These are phyloP conservation scores for Drosophila mayaguana DNA, from an alignment of 2,888 invertebrate species.

Conservation along the genomic window DNA sequence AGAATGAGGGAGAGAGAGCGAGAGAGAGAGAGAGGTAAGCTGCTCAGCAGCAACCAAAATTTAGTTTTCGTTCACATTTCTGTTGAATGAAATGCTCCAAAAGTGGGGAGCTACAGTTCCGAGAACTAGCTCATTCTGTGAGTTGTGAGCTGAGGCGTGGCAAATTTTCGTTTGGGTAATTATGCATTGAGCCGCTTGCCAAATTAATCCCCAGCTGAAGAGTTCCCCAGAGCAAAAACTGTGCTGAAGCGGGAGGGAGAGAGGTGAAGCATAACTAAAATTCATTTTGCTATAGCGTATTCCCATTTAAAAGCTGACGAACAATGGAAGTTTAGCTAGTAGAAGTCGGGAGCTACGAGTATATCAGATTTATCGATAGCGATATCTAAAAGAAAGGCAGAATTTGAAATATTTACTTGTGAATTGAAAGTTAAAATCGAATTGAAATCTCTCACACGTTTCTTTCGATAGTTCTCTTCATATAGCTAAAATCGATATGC, in stretches of 20 bases:
- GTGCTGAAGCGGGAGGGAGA: background rate
- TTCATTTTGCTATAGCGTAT: constrained; percentile 3
- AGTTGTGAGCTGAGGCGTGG: background rate
- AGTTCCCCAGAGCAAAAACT: constrained; percentile 29
- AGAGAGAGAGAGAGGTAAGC: background rate
- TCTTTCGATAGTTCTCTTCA: background rate
- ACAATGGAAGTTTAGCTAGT: background rate
- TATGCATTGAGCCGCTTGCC: constrained; percentile 70
- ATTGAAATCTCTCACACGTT: background rate
- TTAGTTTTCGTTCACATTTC: background rate
- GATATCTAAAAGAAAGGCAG: too few species aligned
- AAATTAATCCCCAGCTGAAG: constrained; percentile 65
- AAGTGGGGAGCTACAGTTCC: background rate
- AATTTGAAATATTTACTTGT: background rate
- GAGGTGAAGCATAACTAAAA: constrained; percentile 6
- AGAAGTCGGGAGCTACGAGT: too few species aligned
- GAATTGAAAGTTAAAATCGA: background rate
- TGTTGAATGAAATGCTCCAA: background rate
- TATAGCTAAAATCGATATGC: background rate
- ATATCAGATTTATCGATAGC: background rate
- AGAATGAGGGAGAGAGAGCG: background rate
- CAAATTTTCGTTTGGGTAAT: constrained; percentile 60
- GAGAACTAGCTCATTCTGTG: background rate
- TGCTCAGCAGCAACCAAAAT: background rate
- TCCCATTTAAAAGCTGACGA: background rate